These are phyloP conservation scores for Phalacrocorax pelagicus DNA, from an alignment of 2,113 vertebrate genomes.

Conservation along the genomic window DNA sequence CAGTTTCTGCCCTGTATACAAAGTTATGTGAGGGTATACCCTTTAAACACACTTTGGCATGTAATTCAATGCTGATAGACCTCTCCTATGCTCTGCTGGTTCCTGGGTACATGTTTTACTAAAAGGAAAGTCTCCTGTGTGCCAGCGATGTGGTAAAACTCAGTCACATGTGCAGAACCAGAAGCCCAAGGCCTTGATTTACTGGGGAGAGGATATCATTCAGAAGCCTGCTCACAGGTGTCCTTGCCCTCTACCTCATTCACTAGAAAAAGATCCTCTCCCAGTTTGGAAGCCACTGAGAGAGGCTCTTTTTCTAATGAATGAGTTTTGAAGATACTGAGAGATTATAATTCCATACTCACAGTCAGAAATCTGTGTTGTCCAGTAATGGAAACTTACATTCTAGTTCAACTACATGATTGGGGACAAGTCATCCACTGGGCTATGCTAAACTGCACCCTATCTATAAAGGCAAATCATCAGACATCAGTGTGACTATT, in stretches of 20 bases:
- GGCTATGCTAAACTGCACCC: not conserved
- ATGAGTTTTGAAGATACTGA: not conserved
- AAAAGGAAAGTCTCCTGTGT: not conserved
- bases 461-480: not conserved
- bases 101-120: not conserved
- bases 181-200: not conserved
- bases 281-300: not conserved
- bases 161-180: not conserved
- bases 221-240: not conserved
- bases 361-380: not conserved
- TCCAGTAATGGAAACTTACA: not conserved
- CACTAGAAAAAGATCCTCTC: not conserved
- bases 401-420: not conserved
- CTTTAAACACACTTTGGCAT: not conserved
- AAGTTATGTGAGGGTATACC: not conserved
- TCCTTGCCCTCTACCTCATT: not conserved
- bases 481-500: not conserved
- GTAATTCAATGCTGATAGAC: not conserved
- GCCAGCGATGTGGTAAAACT: not conserved
- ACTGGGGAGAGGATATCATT: not conserved
- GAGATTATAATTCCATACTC: not conserved
- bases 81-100: not conserved
- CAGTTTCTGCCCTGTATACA: not conserved
- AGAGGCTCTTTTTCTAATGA: not conserved
- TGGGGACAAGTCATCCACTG: not conserved